Conservation (phyloP, 1,140 invertebrate genomes). For the Drosophila equinoxialis region DNA sequence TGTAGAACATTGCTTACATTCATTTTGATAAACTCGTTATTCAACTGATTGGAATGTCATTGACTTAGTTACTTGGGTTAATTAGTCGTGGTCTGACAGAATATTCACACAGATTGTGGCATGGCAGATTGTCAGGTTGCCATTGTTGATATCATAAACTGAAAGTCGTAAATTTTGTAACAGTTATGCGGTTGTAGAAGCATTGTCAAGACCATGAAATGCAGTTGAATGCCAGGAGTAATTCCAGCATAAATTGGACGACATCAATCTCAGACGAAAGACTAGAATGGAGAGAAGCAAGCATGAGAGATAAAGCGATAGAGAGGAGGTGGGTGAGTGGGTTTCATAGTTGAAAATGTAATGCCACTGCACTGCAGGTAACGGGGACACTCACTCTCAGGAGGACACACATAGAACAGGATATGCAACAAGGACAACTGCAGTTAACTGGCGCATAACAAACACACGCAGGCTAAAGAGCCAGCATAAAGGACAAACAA, state of each 20-base stretch:
- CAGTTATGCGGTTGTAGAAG: slow-evolving; percentile 44
- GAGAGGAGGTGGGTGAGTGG: not conserved
- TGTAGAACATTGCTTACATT: not conserved
- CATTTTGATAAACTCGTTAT: slow-evolving; percentile 20
- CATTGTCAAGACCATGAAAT: slow-evolving; percentile 69
- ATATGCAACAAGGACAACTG: slow-evolving; percentile 35
- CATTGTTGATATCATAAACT: slow-evolving; percentile 32
- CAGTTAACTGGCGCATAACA: slow-evolving; percentile 56
- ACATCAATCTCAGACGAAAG: slow-evolving; percentile 70
- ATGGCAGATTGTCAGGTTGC: slow-evolving; percentile 16
- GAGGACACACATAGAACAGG: slow-evolving; percentile 22
- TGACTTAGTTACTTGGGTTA: slow-evolving; percentile 20
- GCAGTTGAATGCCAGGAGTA: slow-evolving; percentile 62
- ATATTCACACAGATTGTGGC: slow-evolving; percentile 31
- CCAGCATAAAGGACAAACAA: slow-evolving; percentile 1
- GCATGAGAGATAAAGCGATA: not conserved
- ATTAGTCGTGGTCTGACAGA: slow-evolving; percentile 36
- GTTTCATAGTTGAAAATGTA: slow-evolving; percentile 13
- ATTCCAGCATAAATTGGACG: slow-evolving; percentile 68
- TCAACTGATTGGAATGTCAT: slow-evolving; percentile 29
- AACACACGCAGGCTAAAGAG: slow-evolving; percentile 17
- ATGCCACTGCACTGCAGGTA: slow-evolving; percentile 57
- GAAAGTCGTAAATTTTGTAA: slow-evolving; percentile 61
- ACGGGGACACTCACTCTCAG: slow-evolving; percentile 54
- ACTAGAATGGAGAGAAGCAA: not conserved